These are phyloP conservation scores for Caenorhabditis sp. DNA, from an alignment of 2,888 invertebrate species.

Conservation along the genomic window DNA sequence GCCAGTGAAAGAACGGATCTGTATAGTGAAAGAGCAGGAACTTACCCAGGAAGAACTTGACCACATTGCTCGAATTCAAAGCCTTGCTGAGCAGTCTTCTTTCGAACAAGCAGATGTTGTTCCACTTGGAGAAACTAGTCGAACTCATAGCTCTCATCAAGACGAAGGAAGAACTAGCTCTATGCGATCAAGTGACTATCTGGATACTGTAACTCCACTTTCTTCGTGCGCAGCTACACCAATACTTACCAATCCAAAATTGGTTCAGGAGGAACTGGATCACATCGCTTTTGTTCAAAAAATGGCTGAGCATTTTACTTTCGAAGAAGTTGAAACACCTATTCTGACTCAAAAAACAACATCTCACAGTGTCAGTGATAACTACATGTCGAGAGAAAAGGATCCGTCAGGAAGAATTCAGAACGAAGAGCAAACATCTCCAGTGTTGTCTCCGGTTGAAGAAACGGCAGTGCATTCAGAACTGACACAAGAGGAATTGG, in stretches of 20 bases:
- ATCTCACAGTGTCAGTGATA: slow-evolving; percentile 30
- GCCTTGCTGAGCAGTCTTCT: slow-evolving; percentile 37
- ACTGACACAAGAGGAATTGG: slow-evolving; percentile 69
- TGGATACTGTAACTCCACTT: slow-evolving; percentile 30
- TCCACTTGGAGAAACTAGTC: slow-evolving; percentile 16
- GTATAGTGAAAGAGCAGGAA: neutral
- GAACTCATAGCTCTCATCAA: slow-evolving; percentile 15
- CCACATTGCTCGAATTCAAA: slow-evolving; percentile 35
- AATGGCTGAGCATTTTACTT: slow-evolving; percentile 60
- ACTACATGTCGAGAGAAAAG: slow-evolving; percentile 25
- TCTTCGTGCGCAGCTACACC: slow-evolving; percentile 33
- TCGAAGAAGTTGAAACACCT: slow-evolving; percentile 32
- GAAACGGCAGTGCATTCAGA: neutral
- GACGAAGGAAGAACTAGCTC: slow-evolving; percentile 27
- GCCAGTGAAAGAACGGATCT: no score
- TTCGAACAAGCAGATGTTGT: slow-evolving; percentile 15
- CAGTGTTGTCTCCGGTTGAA: neutral
- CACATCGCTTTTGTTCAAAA: slow-evolving; percentile 51
- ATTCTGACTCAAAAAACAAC: slow-evolving; percentile 9
- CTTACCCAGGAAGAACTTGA: slow-evolving; percentile 50
- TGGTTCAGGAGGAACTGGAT: slow-evolving; percentile 68
- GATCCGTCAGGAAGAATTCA: neutral
- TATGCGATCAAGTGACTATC: slow-evolving; percentile 42
- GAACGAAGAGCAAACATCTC: neutral
- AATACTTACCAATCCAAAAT: slow-evolving; percentile 34